Percentiles rank a stretch among this genome's conserved stretches.
phyloP scores from a whole-genome alignment of 1,140 invertebrate species.

The Pachyrhynchus sulphureomaculatus region DNA sequence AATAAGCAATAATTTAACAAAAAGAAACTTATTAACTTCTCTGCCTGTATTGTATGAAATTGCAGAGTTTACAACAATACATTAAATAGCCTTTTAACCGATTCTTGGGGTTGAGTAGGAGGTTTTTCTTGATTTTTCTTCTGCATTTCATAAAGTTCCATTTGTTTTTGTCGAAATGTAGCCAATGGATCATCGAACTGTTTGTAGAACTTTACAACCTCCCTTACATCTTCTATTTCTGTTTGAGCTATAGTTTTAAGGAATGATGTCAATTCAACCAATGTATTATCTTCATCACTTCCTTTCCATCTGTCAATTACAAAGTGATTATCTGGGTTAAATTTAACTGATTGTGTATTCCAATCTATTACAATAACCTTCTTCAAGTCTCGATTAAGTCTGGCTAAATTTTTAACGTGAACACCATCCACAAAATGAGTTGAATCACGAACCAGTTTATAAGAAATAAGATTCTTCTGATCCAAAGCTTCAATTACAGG shows the following conservation, averaged over 20 bases:
- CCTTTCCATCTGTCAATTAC: constrained; percentile 89
- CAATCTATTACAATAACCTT: constrained; percentile 98
- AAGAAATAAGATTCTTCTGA: constrained; percentile 84
- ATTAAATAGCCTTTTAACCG: constrained; percentile 22
- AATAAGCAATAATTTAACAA: too few relatives aligned
- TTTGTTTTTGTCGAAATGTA: constrained; percentile 87
- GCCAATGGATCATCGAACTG: constrained; percentile 92
- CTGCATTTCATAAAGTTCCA: constrained; percentile 50
- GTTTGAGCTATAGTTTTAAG: constrained; percentile 86
- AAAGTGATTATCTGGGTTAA: constrained; percentile 88
- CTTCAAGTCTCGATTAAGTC: constrained; percentile 90
- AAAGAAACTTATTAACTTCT: too few relatives aligned
- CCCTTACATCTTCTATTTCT: constrained; percentile 90
- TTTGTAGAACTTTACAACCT: constrained; percentile 89
- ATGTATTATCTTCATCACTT: constrained; percentile 82
- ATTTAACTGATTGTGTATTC: constrained; percentile 82
- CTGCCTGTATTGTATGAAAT: too few relatives aligned
- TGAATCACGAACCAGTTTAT: constrained; percentile 91
- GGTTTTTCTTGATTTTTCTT: constrained; percentile 14
- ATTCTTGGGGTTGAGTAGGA: constrained; percentile 9
- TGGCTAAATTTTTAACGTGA: constrained; percentile 94
- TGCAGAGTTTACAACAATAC: constrained; percentile 7
- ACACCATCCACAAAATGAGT: constrained; percentile 94
- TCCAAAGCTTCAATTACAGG: constrained; percentile 92
- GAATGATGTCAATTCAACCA: constrained; percentile 90